Conservation (phyloP, 2,113 vertebrate genomes). For the Typhlomys cinereus region DNA sequence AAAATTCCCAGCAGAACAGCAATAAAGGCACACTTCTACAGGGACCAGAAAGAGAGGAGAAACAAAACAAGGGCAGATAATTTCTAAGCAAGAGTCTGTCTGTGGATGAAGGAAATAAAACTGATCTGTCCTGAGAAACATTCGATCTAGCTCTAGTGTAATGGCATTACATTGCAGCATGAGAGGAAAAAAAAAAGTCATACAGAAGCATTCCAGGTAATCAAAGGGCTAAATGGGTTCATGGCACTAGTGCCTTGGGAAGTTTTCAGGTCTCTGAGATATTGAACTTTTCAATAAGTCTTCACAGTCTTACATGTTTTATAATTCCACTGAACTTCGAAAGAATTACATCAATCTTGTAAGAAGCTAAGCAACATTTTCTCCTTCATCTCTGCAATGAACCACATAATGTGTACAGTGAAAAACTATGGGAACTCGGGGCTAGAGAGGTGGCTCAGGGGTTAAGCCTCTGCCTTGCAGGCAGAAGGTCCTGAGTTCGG, state of each 20-base stretch:
- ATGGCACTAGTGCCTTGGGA: constrained; percentile 54
- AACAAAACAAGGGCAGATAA: constrained; percentile 51
- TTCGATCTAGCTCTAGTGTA: constrained; percentile 54
- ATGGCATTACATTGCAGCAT: constrained; percentile 69
- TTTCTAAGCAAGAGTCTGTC: constrained; percentile 75
- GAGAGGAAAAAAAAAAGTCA: constrained; percentile 67
- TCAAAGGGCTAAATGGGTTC: constrained; percentile 69
- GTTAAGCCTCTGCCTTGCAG: no score
- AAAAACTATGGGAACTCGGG: neutral
- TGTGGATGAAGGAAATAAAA: constrained; percentile 68
- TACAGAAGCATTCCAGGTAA: constrained; percentile 71
- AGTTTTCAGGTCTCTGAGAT: constrained; percentile 62
- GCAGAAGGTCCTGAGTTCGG: no score
- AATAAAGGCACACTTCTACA: constrained; percentile 43
- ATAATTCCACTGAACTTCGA: neutral
- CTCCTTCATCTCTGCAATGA: neutral
- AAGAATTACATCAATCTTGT: neutral
- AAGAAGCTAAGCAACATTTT: neutral
- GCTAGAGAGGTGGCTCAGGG: no score
- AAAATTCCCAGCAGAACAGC: neutral
- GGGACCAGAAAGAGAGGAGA: constrained; percentile 47
- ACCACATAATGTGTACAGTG: neutral
- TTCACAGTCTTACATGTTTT: neutral
- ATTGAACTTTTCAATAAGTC: neutral
- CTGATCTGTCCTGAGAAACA: constrained; percentile 65